These are phyloP conservation scores for Chondrosia reniformis DNA, from an alignment of 37 sponge, comb jelly and placozoan genomes.

Conservation along the genomic window DNA sequence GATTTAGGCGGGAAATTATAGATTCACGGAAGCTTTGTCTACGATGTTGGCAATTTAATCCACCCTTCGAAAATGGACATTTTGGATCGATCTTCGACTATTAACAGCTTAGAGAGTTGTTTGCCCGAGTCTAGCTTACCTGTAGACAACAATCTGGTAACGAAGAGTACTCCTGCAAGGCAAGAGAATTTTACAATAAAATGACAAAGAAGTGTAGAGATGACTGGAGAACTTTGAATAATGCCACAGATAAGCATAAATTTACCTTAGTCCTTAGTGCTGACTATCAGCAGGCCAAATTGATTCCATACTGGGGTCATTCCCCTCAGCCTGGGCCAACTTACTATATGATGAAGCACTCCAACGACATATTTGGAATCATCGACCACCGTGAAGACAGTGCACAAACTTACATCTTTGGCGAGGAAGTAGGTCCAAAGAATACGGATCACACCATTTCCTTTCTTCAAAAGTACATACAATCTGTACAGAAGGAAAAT, in stretches of 20 bases:
- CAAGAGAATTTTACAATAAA: slow-evolving; percentile 17
- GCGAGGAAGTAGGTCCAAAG: slow-evolving; percentile 33
- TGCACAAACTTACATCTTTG: slow-evolving; percentile 4
- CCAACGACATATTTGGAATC: slow-evolving; percentile 40
- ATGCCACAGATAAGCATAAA: neutral
- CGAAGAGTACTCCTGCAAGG: too few relatives aligned
- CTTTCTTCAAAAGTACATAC: slow-evolving; percentile 5
- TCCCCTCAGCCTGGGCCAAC: slow-evolving; percentile 37
- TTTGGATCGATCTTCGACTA: too few relatives aligned
- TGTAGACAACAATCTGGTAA: too few relatives aligned
- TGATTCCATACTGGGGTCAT: slow-evolving; percentile 35
- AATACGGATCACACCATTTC: slow-evolving; percentile 44
- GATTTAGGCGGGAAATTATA: too few relatives aligned
- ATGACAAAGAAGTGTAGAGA: neutral
- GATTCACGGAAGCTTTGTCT: too few relatives aligned
- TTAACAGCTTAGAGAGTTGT: too few relatives aligned
- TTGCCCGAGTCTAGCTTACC: too few relatives aligned
- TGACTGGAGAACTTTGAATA: slow-evolving; percentile 9
- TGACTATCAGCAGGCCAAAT: slow-evolving; percentile 33
- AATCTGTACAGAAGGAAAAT: neutral
- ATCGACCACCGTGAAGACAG: slow-evolving; percentile 28
- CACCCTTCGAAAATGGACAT: too few relatives aligned
- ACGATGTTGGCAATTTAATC: too few relatives aligned
- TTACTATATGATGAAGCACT: slow-evolving; percentile 33
- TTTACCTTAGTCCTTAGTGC: slow-evolving; percentile 20